Evolutionary conservation across 1,140 invertebrate species (phyloP).

Genomic region (silkworm (Bombyx mori)): DNA sequence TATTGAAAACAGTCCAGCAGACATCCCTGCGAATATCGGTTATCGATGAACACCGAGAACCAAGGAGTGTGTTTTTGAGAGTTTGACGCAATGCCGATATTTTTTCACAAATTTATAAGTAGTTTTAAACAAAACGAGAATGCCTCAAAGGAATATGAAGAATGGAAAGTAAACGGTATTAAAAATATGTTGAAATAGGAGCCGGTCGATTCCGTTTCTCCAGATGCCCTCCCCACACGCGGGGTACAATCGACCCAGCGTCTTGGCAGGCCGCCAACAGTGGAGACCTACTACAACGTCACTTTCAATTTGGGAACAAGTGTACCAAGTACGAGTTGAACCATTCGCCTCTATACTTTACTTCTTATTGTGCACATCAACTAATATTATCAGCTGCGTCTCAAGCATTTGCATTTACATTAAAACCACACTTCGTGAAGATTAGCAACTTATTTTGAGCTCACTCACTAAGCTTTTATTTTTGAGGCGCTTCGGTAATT

Average conservation of each 20-base stretch:
- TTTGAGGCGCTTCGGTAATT: too few species aligned
- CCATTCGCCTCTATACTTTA: slow-evolving; percentile 19
- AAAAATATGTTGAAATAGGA: neutral
- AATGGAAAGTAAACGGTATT: slow-evolving; percentile 15
- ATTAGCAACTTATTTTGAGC: too few species aligned
- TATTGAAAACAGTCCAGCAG: too few species aligned
- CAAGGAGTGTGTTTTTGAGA: too few species aligned
- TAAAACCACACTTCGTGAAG: too few species aligned
- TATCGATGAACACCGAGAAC: too few species aligned
- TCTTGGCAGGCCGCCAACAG: slow-evolving; percentile 43
- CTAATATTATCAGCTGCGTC: neutral
- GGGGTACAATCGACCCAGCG: slow-evolving; percentile 40
- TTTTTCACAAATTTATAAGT: neutral
- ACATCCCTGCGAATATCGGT: too few species aligned
- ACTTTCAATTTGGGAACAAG: slow-evolving; percentile 40
- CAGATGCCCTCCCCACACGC: slow-evolving; percentile 17
- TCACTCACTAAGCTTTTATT: too few species aligned
- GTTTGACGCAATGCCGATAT: neutral
- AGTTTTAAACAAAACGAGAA: neutral
- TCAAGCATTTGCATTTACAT: neutral
- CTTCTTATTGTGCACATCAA: slow-evolving; percentile 15
- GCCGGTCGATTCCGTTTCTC: slow-evolving; percentile 1
- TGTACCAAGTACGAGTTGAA: slow-evolving; percentile 29
- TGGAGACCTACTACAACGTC: slow-evolving; percentile 25
- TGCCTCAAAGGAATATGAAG: slow-evolving; percentile 3